phyloP scores from a whole-genome alignment of 2,888 invertebrate genomes.

The Drosophila villosipedis region DNA sequence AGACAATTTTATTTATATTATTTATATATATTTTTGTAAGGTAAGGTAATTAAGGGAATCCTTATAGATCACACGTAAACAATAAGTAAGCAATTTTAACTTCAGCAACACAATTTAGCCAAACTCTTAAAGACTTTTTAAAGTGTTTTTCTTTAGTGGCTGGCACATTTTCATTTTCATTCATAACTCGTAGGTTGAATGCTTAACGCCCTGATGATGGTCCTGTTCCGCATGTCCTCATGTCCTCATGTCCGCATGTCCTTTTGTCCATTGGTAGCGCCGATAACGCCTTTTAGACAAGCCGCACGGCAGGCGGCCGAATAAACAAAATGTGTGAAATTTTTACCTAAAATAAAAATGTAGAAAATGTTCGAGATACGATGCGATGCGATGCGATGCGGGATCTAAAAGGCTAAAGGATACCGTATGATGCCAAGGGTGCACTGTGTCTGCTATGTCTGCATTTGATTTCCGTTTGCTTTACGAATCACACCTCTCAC shows the following conservation, averaged over 20 bases:
- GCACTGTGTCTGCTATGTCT: constrained; percentile 55
- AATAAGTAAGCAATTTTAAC: not conserved
- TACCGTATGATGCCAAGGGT: constrained; percentile 26
- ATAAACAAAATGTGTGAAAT: constrained; percentile 78
- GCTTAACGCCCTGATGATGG: constrained; percentile 22
- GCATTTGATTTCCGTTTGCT: constrained; percentile 79
- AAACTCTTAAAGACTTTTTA: constrained; percentile 26
- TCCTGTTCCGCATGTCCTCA: not conserved
- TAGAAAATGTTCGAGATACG: constrained; percentile 53
- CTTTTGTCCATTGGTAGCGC: constrained; percentile 57
- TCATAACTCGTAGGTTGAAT: constrained; percentile 49
- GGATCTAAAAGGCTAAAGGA: constrained; percentile 36
- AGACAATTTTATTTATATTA: not conserved
- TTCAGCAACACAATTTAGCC: constrained; percentile 3
- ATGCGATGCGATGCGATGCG: not conserved
- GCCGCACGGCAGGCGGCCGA: constrained; percentile 65
- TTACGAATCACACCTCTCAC: constrained; percentile 69
- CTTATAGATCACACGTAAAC: not conserved
- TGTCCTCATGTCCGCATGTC: constrained; percentile 9
- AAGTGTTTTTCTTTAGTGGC: constrained; percentile 15
- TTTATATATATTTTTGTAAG: not conserved
- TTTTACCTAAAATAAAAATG: constrained; percentile 79
- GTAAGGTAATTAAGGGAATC: not conserved
- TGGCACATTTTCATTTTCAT: constrained; percentile 30
- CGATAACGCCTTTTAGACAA: constrained; percentile 67